Percentiles rank a stretch among this genome's conserved stretches.
These are phyloP conservation scores for Colletes collaris DNA, from an alignment of 2,888 invertebrate species.

Conservation along the genomic window DNA sequence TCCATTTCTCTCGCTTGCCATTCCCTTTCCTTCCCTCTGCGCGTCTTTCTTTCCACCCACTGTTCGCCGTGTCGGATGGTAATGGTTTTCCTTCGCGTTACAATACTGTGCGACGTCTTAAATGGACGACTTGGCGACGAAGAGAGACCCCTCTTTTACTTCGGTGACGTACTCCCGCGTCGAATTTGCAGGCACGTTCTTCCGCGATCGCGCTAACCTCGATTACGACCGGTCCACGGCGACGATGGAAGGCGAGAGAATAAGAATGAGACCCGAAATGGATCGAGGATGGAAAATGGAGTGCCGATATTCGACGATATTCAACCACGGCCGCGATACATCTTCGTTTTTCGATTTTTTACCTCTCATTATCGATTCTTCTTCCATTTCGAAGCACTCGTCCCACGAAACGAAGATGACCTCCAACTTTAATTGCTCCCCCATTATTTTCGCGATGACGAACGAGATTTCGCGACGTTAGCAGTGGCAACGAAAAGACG, in stretches of 20 bases:
- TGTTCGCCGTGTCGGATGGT: slow-evolving; percentile 25
- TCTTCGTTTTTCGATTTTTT: too few relatives aligned
- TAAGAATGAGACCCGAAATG: not conserved
- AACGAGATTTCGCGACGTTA: slow-evolving; percentile 6
- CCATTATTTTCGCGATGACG: not conserved
- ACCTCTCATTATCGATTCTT: too few relatives aligned
- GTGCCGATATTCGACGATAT: not conserved
- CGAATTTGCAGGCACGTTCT: slow-evolving; percentile 75
- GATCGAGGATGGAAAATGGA: too few relatives aligned
- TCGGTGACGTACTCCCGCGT: slow-evolving; percentile 55
- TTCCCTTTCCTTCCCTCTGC: slow-evolving; percentile 1
- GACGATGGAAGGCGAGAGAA: slow-evolving; percentile 3
- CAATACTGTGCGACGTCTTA: slow-evolving; percentile 70
- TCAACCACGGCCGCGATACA: too few relatives aligned
- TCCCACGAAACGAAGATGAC: too few relatives aligned
- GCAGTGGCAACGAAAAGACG: slow-evolving; percentile 12
- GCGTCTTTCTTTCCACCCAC: not conserved
- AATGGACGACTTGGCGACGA: slow-evolving; percentile 81
- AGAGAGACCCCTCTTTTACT: slow-evolving; percentile 60
- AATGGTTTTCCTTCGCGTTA: slow-evolving; percentile 31
- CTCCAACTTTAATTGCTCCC: too few relatives aligned
- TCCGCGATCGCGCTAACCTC: slow-evolving; percentile 76
- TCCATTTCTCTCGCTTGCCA: not conserved
- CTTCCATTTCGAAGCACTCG: too few relatives aligned
- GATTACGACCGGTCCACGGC: slow-evolving; percentile 75